These are phyloP conservation scores for Netelia melanura DNA, from an alignment of 2,888 invertebrate species.

Conservation along the genomic window DNA sequence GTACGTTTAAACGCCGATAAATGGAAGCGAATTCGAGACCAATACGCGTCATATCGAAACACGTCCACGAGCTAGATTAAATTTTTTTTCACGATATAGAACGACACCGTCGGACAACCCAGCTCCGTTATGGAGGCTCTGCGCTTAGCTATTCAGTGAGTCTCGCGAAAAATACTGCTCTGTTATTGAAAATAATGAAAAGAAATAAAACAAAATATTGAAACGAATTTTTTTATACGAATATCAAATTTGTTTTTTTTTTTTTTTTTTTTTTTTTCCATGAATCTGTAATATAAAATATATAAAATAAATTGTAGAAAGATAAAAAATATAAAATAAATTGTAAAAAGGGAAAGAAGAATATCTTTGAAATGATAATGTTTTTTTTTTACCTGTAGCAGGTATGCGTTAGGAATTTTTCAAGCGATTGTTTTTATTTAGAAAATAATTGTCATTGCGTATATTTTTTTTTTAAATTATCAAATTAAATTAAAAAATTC, in stretches of 20 bases:
- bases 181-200: neutral
- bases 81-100: conserved; percentile 38
- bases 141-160: conserved; percentile 83
- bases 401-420: no score
- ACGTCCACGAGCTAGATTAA: conserved; percentile 9
- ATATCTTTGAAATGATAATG: neutral
- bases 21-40: conserved; percentile 20
- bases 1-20: neutral
- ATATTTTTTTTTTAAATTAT: no score
- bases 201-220: neutral
- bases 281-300: no score
- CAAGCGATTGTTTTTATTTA: no score
- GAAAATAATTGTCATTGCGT: no score
- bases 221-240: neutral
- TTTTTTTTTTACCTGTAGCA: no score
- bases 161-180: conserved; percentile 61
- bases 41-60: conserved; percentile 49
- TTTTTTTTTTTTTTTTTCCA: no score
- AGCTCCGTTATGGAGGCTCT: conserved; percentile 79
- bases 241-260: no score
- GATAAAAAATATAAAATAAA: neutral
- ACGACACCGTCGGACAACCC: conserved; percentile 18
- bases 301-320: neutral
- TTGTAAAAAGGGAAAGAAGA: neutral
- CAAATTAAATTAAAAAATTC: no score